These are phyloP conservation scores for Sminthurinus aureus DNA, from an alignment of 2,888 invertebrate species.

Conservation along the genomic window DNA sequence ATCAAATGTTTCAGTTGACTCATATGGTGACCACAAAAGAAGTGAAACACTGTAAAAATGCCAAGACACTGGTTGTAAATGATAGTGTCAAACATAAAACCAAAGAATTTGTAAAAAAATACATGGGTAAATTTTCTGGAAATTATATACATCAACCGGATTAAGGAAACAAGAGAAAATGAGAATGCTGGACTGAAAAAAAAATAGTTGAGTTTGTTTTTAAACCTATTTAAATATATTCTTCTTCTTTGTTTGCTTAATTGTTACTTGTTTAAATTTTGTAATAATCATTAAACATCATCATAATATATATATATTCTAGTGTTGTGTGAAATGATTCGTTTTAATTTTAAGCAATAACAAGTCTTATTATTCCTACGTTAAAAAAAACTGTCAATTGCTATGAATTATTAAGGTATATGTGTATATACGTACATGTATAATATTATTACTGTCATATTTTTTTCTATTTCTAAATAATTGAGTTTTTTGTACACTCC, in stretches of 20 bases:
- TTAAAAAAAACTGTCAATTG: no score
- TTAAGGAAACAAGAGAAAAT: not conserved
- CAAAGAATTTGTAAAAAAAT: constrained; percentile 92
- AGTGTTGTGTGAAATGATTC: no score
- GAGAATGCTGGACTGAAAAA: not conserved
- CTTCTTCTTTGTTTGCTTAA: not conserved
- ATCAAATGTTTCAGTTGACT: constrained; percentile 74
- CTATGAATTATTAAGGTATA: no score
- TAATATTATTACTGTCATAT: no score
- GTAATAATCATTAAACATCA: not conserved
- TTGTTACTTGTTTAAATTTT: not conserved
- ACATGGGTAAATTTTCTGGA: constrained; percentile 90
- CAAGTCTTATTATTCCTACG: no score
- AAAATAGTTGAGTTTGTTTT: not conserved
- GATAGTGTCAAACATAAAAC: constrained; percentile 94
- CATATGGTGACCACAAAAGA: constrained; percentile 96
- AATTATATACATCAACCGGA: constrained; percentile 73
- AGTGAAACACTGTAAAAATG: constrained; percentile 86
- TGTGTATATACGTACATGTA: no score
- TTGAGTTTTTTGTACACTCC: no score
- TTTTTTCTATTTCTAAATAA: no score
- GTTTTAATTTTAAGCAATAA: no score
- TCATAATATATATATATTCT: no score
- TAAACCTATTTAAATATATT: not conserved
- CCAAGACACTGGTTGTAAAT: constrained; percentile 84